A percentile compares a stretch with the other conserved stretches of the same genome.
phyloP scores from a whole-genome alignment of 2,113 vertebrate genomes.

The Vombatus ursinus region DNA sequence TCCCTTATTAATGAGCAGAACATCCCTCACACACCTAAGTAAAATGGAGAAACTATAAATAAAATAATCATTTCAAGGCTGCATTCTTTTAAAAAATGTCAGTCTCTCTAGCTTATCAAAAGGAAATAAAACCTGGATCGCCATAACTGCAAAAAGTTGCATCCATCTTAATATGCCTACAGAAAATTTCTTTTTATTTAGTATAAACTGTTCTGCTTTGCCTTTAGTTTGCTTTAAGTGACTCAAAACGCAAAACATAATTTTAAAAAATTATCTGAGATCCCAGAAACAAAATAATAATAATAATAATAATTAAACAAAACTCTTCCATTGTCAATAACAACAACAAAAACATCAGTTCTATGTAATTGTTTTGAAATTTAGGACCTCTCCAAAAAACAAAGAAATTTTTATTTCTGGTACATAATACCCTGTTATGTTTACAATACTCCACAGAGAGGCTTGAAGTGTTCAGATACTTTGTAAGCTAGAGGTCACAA shows the following conservation, averaged over 20 bases:
- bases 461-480: background rate
- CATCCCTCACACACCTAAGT: slow-evolving; percentile 41
- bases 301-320: background rate
- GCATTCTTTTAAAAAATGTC: background rate
- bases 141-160: background rate
- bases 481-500: background rate
- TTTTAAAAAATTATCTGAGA: background rate
- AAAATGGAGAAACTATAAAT: slow-evolving; percentile 40
- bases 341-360: background rate
- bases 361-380: background rate
- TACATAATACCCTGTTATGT: background rate
- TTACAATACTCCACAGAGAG: background rate
- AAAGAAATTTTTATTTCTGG: background rate
- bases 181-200: background rate
- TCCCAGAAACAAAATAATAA: background rate
- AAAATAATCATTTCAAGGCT: background rate
- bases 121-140: background rate
- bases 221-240: background rate
- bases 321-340: background rate
- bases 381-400: background rate
- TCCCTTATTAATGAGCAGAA: slow-evolving; percentile 58
- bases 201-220: background rate
- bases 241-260: background rate
- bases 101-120: background rate
- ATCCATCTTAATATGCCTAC: background rate